Conservation (phyloP, 2,113 vertebrate genomes). For the Semicossyphus pulcher region DNA sequence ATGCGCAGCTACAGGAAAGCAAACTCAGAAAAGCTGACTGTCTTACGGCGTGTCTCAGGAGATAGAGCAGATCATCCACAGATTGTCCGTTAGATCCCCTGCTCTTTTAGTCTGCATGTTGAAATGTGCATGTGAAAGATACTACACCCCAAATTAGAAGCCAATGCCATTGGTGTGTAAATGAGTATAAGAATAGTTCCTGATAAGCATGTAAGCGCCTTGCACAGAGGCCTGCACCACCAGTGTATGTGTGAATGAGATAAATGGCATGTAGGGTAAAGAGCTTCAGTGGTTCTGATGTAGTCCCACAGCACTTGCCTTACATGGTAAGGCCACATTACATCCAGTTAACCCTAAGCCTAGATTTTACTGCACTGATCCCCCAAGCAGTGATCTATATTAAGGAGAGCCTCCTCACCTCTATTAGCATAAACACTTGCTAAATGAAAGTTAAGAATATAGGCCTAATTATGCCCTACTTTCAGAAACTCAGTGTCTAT, state of each 20-base stretch:
- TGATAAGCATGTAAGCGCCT: no score
- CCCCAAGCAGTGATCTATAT: slow-evolving; percentile 70
- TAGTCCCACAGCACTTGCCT: slow-evolving; percentile 56
- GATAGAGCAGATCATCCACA: no score
- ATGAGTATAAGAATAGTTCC: no score
- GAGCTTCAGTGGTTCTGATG: background rate
- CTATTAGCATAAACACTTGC: slow-evolving; percentile 63
- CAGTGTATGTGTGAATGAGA: no score
- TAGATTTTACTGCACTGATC: slow-evolving; percentile 50
- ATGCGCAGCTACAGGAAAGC: slow-evolving; percentile 51
- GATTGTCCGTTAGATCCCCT: no score
- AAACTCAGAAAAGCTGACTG: slow-evolving; percentile 43
- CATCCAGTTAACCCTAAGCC: slow-evolving; percentile 63
- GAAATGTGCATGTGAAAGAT: no score
- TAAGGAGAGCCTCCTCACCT: slow-evolving; percentile 52
- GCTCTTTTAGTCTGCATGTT: no score
- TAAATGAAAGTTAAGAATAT: slow-evolving; percentile 50
- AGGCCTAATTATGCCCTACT: slow-evolving; percentile 41
- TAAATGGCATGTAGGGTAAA: no score
- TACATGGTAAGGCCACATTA: slow-evolving; percentile 41
- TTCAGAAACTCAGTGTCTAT: slow-evolving; percentile 21
- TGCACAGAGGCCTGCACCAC: no score
- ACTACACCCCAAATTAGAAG: no score
- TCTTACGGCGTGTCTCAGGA: no score
- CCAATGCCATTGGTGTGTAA: no score